phyloP scores from a whole-genome alignment of 2,797 vertebrate species.

The Lagorchestes hirsutus region DNA sequence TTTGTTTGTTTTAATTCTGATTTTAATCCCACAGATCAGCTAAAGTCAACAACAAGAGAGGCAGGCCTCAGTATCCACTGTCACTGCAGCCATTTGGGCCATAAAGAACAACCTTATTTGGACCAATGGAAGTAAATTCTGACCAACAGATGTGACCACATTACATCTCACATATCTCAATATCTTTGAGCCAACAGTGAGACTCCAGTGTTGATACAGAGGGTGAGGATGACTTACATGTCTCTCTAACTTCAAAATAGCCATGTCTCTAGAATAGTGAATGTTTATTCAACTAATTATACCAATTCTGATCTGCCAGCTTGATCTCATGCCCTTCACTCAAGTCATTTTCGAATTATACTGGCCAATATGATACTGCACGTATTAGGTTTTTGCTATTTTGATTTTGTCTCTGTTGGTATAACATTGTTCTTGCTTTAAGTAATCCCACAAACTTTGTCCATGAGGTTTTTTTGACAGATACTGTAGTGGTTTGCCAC shows the following conservation, averaged over 20 bases:
- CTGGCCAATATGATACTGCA: neutral
- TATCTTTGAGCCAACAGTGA: neutral
- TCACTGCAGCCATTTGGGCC: conserved; percentile 10
- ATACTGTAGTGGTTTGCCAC: neutral
- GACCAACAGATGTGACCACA: neutral
- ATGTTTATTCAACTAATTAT: neutral
- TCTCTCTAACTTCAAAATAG: neutral
- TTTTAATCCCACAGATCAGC: neutral
- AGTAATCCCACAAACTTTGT: neutral
- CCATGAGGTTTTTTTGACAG: neutral
- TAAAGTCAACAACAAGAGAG: neutral
- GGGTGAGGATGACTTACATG: neutral
- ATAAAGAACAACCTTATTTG: conserved; percentile 16
- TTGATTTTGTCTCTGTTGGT: neutral
- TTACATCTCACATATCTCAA: neutral
- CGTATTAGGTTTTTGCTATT: neutral
- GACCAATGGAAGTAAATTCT: conserved; percentile 1
- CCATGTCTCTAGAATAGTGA: neutral
- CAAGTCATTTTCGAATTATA: conserved; percentile 14
- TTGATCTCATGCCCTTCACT: neutral
- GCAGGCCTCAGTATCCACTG: neutral
- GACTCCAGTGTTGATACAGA: neutral
- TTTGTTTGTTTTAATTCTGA: neutral
- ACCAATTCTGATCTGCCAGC: neutral
- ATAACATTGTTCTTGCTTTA: neutral